Evolutionary conservation across 2,888 invertebrate genomes (phyloP).

Genomic region (Quadroppia sp.): DNA sequence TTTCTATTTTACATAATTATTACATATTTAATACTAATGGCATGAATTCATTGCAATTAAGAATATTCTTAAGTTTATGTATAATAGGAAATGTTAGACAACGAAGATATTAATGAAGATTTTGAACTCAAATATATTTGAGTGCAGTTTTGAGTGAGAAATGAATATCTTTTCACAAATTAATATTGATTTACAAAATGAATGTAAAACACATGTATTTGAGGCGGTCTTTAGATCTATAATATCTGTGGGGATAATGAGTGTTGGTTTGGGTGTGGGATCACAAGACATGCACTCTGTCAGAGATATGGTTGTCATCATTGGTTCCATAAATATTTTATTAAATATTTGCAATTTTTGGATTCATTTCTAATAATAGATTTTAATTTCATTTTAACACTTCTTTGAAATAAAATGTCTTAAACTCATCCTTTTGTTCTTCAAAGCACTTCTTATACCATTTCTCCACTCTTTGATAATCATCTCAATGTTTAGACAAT

Average conservation of each 20-base stretch:
- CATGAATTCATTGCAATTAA: no score
- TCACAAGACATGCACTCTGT: neutral
- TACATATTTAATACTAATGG: no score
- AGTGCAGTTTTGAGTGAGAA: no score
- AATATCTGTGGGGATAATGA: neutral
- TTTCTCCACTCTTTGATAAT: conserved; percentile 62
- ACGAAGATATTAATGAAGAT: no score
- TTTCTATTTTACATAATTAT: no score
- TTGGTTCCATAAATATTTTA: neutral
- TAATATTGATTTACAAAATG: neutral
- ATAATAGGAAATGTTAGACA: no score
- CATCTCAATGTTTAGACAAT: conserved; percentile 66
- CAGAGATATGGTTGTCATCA: neutral
- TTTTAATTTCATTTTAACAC: no score
- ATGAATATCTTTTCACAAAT: no score
- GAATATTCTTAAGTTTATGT: no score
- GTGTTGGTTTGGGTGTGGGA: conserved; percentile 9
- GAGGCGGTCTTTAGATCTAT: neutral
- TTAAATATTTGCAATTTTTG: no score
- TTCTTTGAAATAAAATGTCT: conserved; percentile 66
- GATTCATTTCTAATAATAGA: no score
- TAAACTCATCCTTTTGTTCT: conserved; percentile 55
- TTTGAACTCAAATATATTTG: no score
- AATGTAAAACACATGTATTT: neutral
- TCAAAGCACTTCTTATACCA: conserved; percentile 71